Percentiles rank a stretch among this genome's conserved stretches.
phyloP scores from a whole-genome alignment of 1,140 invertebrate species.

The Drosophila erecta region DNA sequence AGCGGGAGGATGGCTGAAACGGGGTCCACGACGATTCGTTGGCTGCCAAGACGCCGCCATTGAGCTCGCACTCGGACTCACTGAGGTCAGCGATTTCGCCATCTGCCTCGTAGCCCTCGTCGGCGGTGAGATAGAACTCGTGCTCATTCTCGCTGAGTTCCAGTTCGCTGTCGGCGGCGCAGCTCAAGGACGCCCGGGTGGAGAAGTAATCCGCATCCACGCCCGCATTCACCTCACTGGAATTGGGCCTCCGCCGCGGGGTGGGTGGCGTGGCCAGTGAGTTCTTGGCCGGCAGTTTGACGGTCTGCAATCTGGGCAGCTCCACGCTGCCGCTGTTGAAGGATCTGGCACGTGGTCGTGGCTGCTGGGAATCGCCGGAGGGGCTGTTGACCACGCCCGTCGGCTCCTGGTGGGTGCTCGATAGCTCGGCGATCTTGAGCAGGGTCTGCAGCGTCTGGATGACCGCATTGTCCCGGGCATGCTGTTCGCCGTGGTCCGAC shows the following conservation, averaged over 20 bases:
- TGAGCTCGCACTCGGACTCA: slow-evolving; percentile 67
- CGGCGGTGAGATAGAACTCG: slow-evolving; percentile 76
- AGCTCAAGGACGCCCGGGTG: slow-evolving; percentile 68
- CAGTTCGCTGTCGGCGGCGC: slow-evolving; percentile 77
- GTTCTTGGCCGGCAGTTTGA: slow-evolving; percentile 68
- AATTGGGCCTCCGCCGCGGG: slow-evolving; percentile 45
- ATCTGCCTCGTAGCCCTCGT: slow-evolving; percentile 83
- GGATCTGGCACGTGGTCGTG: slow-evolving; percentile 61
- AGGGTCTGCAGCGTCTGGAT: slow-evolving; percentile 78
- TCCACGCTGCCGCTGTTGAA: slow-evolving; percentile 71
- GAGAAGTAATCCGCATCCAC: slow-evolving; percentile 76
- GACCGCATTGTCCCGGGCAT: slow-evolving; percentile 73
- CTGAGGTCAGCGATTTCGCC: slow-evolving; percentile 75
- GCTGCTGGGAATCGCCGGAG: slow-evolving; percentile 29
- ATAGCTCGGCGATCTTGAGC: slow-evolving; percentile 80
- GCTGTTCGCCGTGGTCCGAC: slow-evolving; percentile 69
- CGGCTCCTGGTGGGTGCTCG: slow-evolving; percentile 60
- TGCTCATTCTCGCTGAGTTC: slow-evolving; percentile 79
- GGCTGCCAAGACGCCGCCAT: slow-evolving; percentile 32
- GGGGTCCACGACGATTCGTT: slow-evolving; percentile 75
- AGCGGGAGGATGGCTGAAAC: slow-evolving; percentile 76
- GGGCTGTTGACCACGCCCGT: slow-evolving; percentile 54
- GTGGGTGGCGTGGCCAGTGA: slow-evolving; percentile 64
- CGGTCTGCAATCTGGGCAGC: slow-evolving; percentile 56
- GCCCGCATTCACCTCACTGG: slow-evolving; percentile 55